These are phyloP conservation scores for Philereme vetulata DNA, from an alignment of 2,888 invertebrate genomes.

Conservation along the genomic window DNA sequence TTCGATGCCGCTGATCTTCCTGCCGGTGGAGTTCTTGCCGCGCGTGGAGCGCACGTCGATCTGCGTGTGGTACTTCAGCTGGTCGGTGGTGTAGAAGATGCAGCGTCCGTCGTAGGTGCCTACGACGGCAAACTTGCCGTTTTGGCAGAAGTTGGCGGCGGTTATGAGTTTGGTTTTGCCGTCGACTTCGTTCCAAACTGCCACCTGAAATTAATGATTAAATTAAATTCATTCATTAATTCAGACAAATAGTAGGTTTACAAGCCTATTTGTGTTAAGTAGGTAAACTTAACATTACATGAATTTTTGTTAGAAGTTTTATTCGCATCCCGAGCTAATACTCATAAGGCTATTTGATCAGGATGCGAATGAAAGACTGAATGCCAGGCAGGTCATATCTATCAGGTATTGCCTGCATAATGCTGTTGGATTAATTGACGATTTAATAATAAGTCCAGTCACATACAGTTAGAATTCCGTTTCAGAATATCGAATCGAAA, in stretches of 20 bases:
- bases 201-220: slow-evolving; percentile 83
- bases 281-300: background rate
- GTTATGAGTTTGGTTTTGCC: slow-evolving; percentile 98
- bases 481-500: too few relatives aligned
- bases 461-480: too few relatives aligned
- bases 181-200: slow-evolving; percentile 98
- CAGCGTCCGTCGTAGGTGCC: slow-evolving; percentile 99
- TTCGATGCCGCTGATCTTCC: slow-evolving; percentile 98
- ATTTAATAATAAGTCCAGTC: background rate
- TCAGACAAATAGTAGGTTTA: too few relatives aligned
- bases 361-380: too few relatives aligned
- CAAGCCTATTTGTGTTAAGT: too few relatives aligned
- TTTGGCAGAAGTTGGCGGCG: slow-evolving; percentile 98
- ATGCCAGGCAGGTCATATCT: too few relatives aligned
- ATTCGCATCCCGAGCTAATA: too few relatives aligned
- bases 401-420: background rate
- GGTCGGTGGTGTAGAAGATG: slow-evolving; percentile 99
- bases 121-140: slow-evolving; percentile 98
- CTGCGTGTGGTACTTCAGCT: slow-evolving; percentile 98
- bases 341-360: too few relatives aligned
- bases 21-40: slow-evolving; percentile 97
- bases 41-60: slow-evolving; percentile 97
- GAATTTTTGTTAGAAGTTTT: too few relatives aligned
- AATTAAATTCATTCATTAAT: too few relatives aligned
- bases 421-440: background rate